Percentiles rank a stretch among this genome's conserved stretches.
phyloP scores from a whole-genome alignment of 2,113 vertebrate genomes.

The Sander lucioperca region DNA sequence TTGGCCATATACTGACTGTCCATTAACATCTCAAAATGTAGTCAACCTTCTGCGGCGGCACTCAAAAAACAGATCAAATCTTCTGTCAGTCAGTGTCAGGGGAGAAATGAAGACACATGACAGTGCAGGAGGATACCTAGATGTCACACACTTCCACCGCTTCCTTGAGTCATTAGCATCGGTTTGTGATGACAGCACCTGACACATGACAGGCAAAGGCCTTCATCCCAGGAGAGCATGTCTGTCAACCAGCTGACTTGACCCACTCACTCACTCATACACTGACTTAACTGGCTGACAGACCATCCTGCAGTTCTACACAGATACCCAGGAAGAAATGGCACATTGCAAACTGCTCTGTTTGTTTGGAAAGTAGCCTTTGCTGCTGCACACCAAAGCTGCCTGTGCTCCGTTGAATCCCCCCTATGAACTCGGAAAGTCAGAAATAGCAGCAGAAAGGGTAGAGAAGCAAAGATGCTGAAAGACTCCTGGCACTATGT shows the following conservation, averaged over 20 bases:
- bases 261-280: conserved; percentile 53
- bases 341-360: neutral
- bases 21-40: conserved; percentile 62
- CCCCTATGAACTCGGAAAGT: conserved; percentile 29
- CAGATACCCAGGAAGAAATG: neutral
- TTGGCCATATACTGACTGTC: conserved; percentile 54
- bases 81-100: conserved; percentile 56
- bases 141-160: conserved; percentile 41
- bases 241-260: conserved; percentile 63
- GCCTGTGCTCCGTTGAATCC: neutral
- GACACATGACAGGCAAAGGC: conserved; percentile 67
- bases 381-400: neutral
- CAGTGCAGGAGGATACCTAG: conserved; percentile 42
- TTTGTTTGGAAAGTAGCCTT: conserved; percentile 39
- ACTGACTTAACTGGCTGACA: conserved; percentile 50
- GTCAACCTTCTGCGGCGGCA: conserved; percentile 27
- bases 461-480: conserved; percentile 36
- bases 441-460: conserved; percentile 49
- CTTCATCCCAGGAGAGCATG: conserved; percentile 51
- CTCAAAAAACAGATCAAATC: conserved; percentile 52
- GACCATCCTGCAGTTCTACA: conserved; percentile 24
- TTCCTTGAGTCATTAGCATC: conserved; percentile 64
- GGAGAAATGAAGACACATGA: conserved; percentile 33
- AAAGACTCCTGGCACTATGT: conserved; percentile 23
- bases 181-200: conserved; percentile 68